Conservation (phyloP, 1,140 invertebrate genomes). For the Lysiphlebus fabarum region DNA sequence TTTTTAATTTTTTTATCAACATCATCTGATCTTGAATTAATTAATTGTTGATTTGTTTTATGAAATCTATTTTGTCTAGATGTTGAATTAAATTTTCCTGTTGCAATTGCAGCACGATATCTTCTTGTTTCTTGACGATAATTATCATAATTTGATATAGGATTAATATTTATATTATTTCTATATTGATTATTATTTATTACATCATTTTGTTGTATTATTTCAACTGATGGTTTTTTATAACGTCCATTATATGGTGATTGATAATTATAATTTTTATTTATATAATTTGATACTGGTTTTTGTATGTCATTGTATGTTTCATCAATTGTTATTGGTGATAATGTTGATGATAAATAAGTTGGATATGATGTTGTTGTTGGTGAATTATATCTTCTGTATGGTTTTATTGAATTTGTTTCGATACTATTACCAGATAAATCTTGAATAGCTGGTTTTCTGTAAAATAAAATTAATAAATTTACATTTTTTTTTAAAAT, state of each 20-base stretch:
- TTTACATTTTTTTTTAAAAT: too few species aligned
- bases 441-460: conserved; percentile 41
- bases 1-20: not conserved
- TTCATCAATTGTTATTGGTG: conserved; percentile 23
- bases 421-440: conserved; percentile 46
- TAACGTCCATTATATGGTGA: conserved; percentile 31
- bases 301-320: conserved; percentile 29
- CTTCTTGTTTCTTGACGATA: conserved; percentile 12
- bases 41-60: too few species aligned
- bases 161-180: conserved; percentile 25
- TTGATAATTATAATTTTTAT: conserved; percentile 28
- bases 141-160: conserved; percentile 18
- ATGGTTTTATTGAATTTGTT: conserved; percentile 30
- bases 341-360: conserved; percentile 25
- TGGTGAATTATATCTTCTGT: conserved; percentile 29
- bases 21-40: too few species aligned
- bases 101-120: conserved; percentile 11
- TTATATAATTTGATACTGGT: conserved; percentile 16
- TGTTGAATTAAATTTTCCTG: conserved; percentile 11
- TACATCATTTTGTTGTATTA: conserved; percentile 29
- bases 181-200: conserved; percentile 26
- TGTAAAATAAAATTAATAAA: too few species aligned
- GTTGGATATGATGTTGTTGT: conserved; percentile 22
- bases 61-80: conserved; percentile 5
- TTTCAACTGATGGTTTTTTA: conserved; percentile 25